These are phyloP conservation scores for Globia sparganii DNA, from an alignment of 2,888 invertebrate species.

Conservation along the genomic window DNA sequence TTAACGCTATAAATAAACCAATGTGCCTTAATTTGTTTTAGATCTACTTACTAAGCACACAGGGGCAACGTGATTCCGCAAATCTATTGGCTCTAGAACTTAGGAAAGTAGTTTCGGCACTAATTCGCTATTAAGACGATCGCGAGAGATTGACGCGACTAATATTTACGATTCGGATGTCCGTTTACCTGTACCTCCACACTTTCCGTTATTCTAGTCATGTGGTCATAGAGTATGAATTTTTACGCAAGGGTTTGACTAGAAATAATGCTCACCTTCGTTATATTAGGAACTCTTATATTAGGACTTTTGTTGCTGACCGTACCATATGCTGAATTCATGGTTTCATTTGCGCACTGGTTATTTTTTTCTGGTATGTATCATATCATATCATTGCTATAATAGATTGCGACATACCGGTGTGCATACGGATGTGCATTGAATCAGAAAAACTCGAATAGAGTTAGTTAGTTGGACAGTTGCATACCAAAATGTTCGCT, in stretches of 20 bases:
- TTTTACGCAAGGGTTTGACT: too few relatives aligned
- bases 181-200: not conserved
- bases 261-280: too few relatives aligned
- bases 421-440: not conserved
- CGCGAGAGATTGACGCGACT: not conserved
- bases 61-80: slow-evolving; percentile 29
- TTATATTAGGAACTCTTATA: too few relatives aligned
- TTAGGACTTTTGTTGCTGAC: too few relatives aligned
- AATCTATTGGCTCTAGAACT: slow-evolving; percentile 28
- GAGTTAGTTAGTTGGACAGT: slow-evolving; percentile 40
- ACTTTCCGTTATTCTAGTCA: too few relatives aligned
- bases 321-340: too few relatives aligned
- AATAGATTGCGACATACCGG: not conserved
- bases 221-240: too few relatives aligned
- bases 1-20: slow-evolving; percentile 7
- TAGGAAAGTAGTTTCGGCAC: not conserved
- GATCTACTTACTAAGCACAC: slow-evolving; percentile 5
- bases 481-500: slow-evolving; percentile 22
- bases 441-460: not conserved
- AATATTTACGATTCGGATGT: not conserved
- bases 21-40: slow-evolving; percentile 25
- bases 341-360: too few relatives aligned
- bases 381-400: too few relatives aligned
- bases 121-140: not conserved
- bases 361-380: too few relatives aligned